Conservation (phyloP, 2,888 invertebrate species). For the Agrotis clavis region DNA sequence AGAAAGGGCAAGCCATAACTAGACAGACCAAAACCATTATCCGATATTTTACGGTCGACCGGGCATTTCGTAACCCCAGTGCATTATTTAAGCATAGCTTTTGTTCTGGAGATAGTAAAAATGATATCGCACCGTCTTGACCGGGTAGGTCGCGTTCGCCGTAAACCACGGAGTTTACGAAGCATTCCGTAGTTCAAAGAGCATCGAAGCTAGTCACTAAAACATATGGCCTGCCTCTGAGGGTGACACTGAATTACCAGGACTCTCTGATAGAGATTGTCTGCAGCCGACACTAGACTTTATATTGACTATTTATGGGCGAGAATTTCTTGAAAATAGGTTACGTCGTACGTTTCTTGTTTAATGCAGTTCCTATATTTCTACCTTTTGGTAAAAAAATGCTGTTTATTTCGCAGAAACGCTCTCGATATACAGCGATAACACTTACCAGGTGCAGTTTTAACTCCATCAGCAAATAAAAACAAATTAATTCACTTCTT, state of each 20-base stretch:
- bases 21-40: constrained; percentile 14
- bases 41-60: constrained; percentile 21
- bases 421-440: constrained; percentile 10
- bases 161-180: constrained; percentile 77
- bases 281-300: constrained; percentile 72
- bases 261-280: constrained; percentile 70
- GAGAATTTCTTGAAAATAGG: constrained; percentile 61
- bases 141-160: constrained; percentile 71
- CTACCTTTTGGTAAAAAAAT: constrained; percentile 10
- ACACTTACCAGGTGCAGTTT: constrained; percentile 20
- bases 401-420: constrained; percentile 12
- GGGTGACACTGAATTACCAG: constrained; percentile 80
- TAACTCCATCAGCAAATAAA: constrained; percentile 16
- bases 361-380: constrained; percentile 35
- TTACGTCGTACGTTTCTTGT: constrained; percentile 44
- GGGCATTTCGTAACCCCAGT: constrained; percentile 17
- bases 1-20: constrained; percentile 11
- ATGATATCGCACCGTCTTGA: constrained; percentile 72
- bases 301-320: constrained; percentile 71
- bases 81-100: constrained; percentile 48
- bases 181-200: constrained; percentile 70
- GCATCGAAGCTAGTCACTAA: constrained; percentile 77
- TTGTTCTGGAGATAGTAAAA: constrained; percentile 65
- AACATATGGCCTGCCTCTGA: constrained; percentile 75
- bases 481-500: constrained; percentile 19